Percentiles rank a stretch among this genome's conserved stretches.
These are phyloP conservation scores for Xiphorhynchus erythropygius DNA, from an alignment of 2,797 vertebrate species.

Conservation along the genomic window DNA sequence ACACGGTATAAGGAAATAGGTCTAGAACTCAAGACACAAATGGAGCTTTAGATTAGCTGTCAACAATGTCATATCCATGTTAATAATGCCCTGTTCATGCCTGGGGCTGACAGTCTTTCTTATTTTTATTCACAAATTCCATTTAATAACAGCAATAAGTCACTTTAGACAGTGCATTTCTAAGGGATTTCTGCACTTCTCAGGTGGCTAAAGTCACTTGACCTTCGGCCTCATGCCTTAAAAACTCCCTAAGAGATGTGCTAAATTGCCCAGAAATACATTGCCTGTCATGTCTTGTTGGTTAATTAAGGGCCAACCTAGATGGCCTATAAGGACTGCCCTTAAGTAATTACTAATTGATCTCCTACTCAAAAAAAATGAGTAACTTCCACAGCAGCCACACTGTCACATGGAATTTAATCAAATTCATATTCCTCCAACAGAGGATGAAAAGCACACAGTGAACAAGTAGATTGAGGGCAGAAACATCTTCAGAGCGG, in stretches of 20 bases:
- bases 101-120: constrained; percentile 65
- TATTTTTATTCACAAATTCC: constrained; percentile 68
- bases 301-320: constrained; percentile 78
- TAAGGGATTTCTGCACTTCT: constrained; percentile 77
- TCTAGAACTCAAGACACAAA: constrained; percentile 42
- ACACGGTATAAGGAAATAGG: not conserved
- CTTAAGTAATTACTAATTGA: constrained; percentile 74
- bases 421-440: constrained; percentile 47
- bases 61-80: constrained; percentile 65
- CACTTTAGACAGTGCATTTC: constrained; percentile 73
- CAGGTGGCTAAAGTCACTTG: constrained; percentile 81
- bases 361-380: constrained; percentile 65
- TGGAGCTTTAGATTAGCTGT: constrained; percentile 65
- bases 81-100: constrained; percentile 55
- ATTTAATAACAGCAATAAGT: constrained; percentile 68
- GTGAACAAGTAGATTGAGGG: not conserved
- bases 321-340: constrained; percentile 67
- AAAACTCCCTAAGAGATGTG: constrained; percentile 79
- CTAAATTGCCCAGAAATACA: constrained; percentile 82
- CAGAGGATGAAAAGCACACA: not conserved
- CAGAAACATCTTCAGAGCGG: not conserved
- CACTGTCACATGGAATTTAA: constrained; percentile 58
- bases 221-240: constrained; percentile 76
- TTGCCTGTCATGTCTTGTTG: constrained; percentile 81
- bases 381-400: constrained; percentile 41